Conservation (phyloP, 1,140 invertebrate species). For the Lordiphosa stackelbergi region DNA sequence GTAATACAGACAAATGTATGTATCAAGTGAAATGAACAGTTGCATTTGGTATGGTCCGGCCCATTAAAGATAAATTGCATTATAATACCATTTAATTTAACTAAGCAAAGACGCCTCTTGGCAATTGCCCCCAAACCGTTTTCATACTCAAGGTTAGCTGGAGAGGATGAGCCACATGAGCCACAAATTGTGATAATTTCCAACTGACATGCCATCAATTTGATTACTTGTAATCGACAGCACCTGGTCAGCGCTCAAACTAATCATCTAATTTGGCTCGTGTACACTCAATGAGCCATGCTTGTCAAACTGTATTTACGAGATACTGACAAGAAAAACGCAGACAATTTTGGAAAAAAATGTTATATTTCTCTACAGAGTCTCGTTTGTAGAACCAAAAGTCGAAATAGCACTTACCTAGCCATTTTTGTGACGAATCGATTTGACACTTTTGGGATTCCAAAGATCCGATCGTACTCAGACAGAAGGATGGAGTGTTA, state of each 20-base stretch:
- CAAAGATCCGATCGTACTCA: no score
- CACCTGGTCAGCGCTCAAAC: constrained; percentile 1
- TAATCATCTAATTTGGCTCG: constrained; percentile 3
- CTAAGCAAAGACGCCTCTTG: not conserved
- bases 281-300: not conserved
- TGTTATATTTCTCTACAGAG: no score
- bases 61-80: constrained; percentile 46
- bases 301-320: constrained; percentile 7
- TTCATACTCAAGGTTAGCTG: no score
- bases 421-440: no score
- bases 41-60: constrained; percentile 19
- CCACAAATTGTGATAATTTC: constrained; percentile 31
- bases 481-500: no score
- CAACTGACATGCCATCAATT: constrained; percentile 6
- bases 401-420: no score
- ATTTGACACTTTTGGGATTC: no score
- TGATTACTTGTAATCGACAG: constrained; percentile 1
- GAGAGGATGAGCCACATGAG: not conserved
- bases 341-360: no score
- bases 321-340: no score
- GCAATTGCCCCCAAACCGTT: constrained; percentile 18
- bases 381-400: no score
- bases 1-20: constrained; percentile 25
- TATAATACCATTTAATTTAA: constrained; percentile 44
- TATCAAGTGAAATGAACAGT: constrained; percentile 58